Evolutionary conservation across 2,888 invertebrate genomes (phyloP).

Genomic region (Scaptomyza parva): DNA sequence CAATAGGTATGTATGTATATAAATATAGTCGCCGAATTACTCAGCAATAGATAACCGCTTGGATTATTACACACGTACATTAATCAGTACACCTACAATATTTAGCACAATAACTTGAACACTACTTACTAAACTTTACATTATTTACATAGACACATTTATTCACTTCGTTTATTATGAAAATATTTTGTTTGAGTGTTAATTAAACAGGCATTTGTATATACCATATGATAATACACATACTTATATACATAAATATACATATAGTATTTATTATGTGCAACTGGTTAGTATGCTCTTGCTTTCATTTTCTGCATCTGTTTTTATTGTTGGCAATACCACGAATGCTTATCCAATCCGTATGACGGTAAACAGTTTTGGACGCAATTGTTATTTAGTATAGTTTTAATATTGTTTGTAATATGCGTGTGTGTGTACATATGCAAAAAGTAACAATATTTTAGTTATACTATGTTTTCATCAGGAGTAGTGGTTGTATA

Average conservation of each 20-base stretch:
- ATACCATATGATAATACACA: conserved; percentile 36
- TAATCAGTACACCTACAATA: neutral
- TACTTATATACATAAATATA: conserved; percentile 18
- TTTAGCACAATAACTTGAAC: neutral
- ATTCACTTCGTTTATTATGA: conserved; percentile 19
- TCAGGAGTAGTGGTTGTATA: conserved; percentile 20
- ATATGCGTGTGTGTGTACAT: conserved; percentile 16
- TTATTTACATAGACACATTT: conserved; percentile 34
- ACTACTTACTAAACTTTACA: conserved; percentile 34
- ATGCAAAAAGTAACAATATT: conserved; percentile 42
- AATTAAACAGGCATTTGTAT: conserved; percentile 35
- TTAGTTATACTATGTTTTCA: conserved; percentile 54
- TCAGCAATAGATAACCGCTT: conserved; percentile 12
- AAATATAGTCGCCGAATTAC: neutral
- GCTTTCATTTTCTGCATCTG: conserved; percentile 14
- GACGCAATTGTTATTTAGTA: conserved; percentile 20
- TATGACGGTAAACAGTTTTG: conserved; percentile 7
- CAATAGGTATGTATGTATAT: neutral
- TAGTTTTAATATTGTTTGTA: conserved; percentile 9
- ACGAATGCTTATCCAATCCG: conserved; percentile 6
- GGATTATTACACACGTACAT: neutral
- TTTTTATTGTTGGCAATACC: conserved; percentile 12
- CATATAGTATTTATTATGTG: conserved; percentile 32
- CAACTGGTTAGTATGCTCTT: conserved; percentile 39
- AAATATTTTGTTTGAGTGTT: conserved; percentile 4